Base-by-base conservation (phyloP, 2,113 vertebrate species). In the Microtus montanus region DNA sequence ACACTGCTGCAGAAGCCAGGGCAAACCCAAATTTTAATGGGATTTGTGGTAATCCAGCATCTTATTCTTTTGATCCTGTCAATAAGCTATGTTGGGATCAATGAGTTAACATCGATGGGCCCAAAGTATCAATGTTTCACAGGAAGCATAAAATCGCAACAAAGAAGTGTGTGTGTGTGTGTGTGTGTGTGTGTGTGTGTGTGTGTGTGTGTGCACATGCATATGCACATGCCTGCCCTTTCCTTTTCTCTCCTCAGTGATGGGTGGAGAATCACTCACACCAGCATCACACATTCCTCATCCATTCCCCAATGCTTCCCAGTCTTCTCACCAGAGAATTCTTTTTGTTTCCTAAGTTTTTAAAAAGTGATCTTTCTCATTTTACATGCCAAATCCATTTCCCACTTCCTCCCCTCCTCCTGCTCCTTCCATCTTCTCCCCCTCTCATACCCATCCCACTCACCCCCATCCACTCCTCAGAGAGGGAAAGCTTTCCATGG, bases 91-190 rank as follows among this genome's bases (percentile, higher is more conserved):
- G 47, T 90, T 35, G 2, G 91, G 35, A 96, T 97, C 92, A 90
- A 95, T 96, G 95, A 96, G 80, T 86, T 96, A 93, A 93, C 88
- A 90, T 52, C 78, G 91, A 96, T 88, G 71, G 61, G 77, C 54
- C 71, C 93, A 94, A 87, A 95, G 75, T 90, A 93, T 93, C 89
- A 97, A 88, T 95, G 33, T 86, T 95, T 91, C 94, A 94, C 17
- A 95, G 22, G 54, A 97, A 95, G 89, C 68, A 95, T 92, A 93
- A 95, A 61, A 95, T 91, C 71, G 44, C 89, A 78, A 58, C 70
- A 70, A 87, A 95, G 84, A 96, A 95, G 92, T 79, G 47, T 79
- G 49, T 79, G 26, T 75, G 73, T 75, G 26, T 47, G 24, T 47
- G 41, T 44, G 74, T 47, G 24, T 75, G 41, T 28, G 41, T 44